Base-by-base conservation (phyloP, 2,113 vertebrate genomes). In the Trichechus manatus region DNA sequence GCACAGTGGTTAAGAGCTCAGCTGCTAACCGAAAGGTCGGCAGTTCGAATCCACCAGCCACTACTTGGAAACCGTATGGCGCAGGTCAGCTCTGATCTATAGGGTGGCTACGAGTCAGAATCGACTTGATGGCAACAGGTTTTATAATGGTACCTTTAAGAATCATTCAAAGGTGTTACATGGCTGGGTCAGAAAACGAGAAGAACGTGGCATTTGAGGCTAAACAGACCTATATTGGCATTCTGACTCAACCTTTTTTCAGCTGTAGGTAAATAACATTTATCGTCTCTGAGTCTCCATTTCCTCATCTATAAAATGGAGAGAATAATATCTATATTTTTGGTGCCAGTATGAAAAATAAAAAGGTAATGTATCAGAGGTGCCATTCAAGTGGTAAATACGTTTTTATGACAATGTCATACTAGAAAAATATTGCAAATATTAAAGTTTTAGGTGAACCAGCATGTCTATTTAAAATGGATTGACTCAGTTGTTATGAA, bases 401-500 rank as follows among this genome's bases (percentile, higher is more conserved):
- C 66, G 17, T 83, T 20, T 94, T 93, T 68, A 42, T 91, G 61
- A 94, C 74, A 91, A 78, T 78, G 44, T 89, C 47, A 72, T 77
- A 86, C 64, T 92, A 68, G 81, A 91, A 95, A 91, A 61, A 77
- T 79, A 53, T 19, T 70, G 33, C 59, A 93, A 23, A 44, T 90
- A 77, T 59, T 78, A 88, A 93, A 79, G 31, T 92, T 94, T 84
- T 86, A 66, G 59, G 84, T 56, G 53, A 94, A 91, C 77, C 10
- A 90, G 87, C 63, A 61, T 11, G 79, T 64, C 66, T 83, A n/a
- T 85, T 93, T 93, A 92, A 95, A 95, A 87, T 80, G 83, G 93
- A 50, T 44, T 87, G 82, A 91, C 44, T 91, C 66, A 88, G 29
- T 64, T 59, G 15, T 93, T 93, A 6, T 93, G 25, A 92, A 44